Evolutionary conservation across 2,797 vertebrate genomes (phyloP), one percentile per base, ranked within the genome.

Genomic region (Ibycter americanus): DNA sequence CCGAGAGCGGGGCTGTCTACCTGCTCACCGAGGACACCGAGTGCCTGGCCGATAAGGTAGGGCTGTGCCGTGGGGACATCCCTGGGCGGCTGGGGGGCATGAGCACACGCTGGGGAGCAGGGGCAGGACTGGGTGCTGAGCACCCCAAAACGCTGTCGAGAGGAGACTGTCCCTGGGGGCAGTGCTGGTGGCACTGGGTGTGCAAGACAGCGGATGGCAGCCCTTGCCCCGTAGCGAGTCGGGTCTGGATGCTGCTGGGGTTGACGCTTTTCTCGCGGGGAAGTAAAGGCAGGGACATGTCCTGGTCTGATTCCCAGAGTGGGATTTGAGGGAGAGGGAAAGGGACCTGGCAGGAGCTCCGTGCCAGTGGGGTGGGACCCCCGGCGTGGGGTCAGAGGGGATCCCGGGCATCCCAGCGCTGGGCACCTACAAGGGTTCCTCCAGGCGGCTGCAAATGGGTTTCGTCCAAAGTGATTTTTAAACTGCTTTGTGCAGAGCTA

Each of bases 1-100:
- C 98, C 0, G 98, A 98, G 16, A 90, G 98, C 1, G 83, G 97
- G 8, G 97, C 93, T 0, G 97, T 97, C 47, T 98, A 98, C 68
- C 97, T 98, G 86, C 90, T 98, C 34, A 49, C 98, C 0, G 98
- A 98, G 95, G 98, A 98, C n/a, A 93, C 95, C 0, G 98, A 98
- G 85, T 90, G 97, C 42, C n/a, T 95, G 29, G 86, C 78, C 0
- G 98, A 98, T 34, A 98, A 98, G 98, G 98, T 98, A 90, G 92
- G 96, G 56, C 10, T 13, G 47, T 7, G 19, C 18, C 3, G 0
- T 2, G 27, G n/a, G 42, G 44, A 12, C 32, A 16, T 36, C 32
- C 11, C 5, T 6, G 82, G 11, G 36, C 11, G 23, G 51, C 34
- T 21, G 4, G 25, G 61, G 58, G 55, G 9, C 38, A 49, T 0